Conservation (phyloP, 1,140 invertebrate species). For the Andricus grossulariae region DNA sequence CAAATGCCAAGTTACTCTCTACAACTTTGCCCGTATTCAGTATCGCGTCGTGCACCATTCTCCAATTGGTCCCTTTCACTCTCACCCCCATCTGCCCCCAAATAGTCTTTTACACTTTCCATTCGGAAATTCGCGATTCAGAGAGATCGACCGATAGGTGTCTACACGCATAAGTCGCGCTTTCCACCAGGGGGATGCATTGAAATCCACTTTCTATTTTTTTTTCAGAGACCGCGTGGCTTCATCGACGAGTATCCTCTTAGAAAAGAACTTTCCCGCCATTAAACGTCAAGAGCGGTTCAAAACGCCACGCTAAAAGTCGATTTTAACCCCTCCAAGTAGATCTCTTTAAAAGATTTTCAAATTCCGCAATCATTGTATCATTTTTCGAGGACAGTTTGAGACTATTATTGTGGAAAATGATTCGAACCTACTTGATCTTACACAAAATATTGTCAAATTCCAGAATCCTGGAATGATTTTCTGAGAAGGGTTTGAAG, state of each 20-base stretch:
- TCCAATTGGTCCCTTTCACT: constrained; percentile 47
- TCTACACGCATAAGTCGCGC: constrained; percentile 16
- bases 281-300: too few relatives aligned
- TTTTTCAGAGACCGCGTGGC: neutral
- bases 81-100: neutral
- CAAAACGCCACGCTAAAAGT: too few relatives aligned
- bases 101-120: constrained; percentile 21
- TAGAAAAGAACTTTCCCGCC: too few relatives aligned
- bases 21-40: constrained; percentile 54
- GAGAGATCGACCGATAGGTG: constrained; percentile 54
- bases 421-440: too few relatives aligned
- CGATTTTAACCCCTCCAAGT: too few relatives aligned
- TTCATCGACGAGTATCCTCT: constrained; percentile 8
- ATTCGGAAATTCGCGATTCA: constrained; percentile 44
- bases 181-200: neutral
- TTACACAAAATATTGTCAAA: neutral
- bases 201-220: constrained; percentile 22
- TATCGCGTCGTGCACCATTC: constrained; percentile 34
- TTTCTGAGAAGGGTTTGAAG: constrained; percentile 31
- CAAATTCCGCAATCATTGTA: too few relatives aligned
- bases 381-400: too few relatives aligned
- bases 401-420: too few relatives aligned
- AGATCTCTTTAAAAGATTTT: too few relatives aligned
- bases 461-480: neutral
- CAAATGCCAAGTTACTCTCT: constrained; percentile 57